phyloP scores from a whole-genome alignment of 2,113 vertebrate genomes.

The Phoxinus phoxinus region DNA sequence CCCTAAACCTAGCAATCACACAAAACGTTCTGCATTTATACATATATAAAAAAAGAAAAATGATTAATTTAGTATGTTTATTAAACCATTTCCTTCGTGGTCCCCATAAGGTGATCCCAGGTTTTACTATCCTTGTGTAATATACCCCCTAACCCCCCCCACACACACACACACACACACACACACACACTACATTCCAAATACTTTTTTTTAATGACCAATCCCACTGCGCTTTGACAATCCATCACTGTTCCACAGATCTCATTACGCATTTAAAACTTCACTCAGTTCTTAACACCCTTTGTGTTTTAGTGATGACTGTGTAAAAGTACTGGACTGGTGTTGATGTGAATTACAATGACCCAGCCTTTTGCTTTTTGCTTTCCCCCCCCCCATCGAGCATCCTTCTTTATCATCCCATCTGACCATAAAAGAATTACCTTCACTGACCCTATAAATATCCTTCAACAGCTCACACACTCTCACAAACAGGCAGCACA shows the following conservation, averaged over 20 bases:
- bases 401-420: constrained; percentile 18
- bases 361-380: background rate
- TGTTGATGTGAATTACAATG: background rate
- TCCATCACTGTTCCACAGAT: background rate
- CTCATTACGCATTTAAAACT: background rate
- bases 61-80: too few species aligned
- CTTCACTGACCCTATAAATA: constrained; percentile 50
- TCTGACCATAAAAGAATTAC: constrained; percentile 55
- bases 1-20: too few species aligned
- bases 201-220: background rate
- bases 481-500: background rate
- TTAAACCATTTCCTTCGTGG: too few species aligned
- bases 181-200: background rate
- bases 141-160: too few species aligned
- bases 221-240: background rate
- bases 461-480: background rate
- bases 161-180: too few species aligned
- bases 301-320: background rate
- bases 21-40: too few species aligned
- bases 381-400: background rate
- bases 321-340: background rate
- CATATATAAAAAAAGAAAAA: too few species aligned
- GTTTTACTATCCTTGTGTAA: too few species aligned
- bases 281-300: background rate
- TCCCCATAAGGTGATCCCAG: too few species aligned